Percentiles rank a stretch among this genome's conserved stretches.
Evolutionary conservation across 1,140 invertebrate species (phyloP).

Genomic region (Maconellicoccus hirsutus): DNA sequence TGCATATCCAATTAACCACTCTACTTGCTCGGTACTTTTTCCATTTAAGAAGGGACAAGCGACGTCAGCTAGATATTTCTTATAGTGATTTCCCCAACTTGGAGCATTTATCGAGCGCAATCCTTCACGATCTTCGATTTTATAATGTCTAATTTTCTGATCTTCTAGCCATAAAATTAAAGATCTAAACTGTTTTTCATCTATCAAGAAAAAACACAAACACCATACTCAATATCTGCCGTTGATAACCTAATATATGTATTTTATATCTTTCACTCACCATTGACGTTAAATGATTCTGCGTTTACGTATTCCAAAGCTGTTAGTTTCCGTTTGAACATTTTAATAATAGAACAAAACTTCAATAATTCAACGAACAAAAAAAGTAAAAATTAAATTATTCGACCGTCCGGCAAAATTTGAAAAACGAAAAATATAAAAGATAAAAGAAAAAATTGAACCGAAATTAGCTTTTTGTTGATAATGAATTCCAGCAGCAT

Average conservation of each 20-base stretch:
- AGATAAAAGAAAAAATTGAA: too few species aligned
- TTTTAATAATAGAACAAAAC: conserved; percentile 32
- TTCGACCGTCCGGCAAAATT: too few species aligned
- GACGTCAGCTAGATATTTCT: conserved; percentile 63
- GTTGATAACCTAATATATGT: too few species aligned
- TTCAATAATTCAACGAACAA: too few species aligned
- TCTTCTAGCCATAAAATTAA: conserved; percentile 85
- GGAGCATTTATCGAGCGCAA: conserved; percentile 50
- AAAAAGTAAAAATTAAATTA: too few species aligned
- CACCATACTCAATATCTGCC: too few species aligned
- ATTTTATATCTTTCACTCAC: conserved; percentile 38
- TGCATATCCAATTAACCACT: conserved; percentile 78
- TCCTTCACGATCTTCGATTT: conserved; percentile 63
- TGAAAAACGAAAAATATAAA: too few species aligned
- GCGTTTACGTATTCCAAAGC: conserved; percentile 62
- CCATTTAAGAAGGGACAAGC: conserved; percentile 44
- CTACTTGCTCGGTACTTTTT: conserved; percentile 50
- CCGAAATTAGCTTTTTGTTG: too few species aligned
- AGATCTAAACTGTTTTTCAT: conserved; percentile 63
- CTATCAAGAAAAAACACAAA: conserved; percentile 37
- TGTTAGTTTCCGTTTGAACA: conserved; percentile 59
- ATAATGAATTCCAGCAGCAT: too few species aligned
- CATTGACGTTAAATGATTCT: conserved; percentile 48
- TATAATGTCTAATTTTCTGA: conserved; percentile 82
- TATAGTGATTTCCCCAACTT: conserved; percentile 59